Evolutionary conservation across 53 echinoderm and acorn worm species (phyloP), one percentile per base, ranked within the genome.

Genomic region (Echinarachnius parma): DNA sequence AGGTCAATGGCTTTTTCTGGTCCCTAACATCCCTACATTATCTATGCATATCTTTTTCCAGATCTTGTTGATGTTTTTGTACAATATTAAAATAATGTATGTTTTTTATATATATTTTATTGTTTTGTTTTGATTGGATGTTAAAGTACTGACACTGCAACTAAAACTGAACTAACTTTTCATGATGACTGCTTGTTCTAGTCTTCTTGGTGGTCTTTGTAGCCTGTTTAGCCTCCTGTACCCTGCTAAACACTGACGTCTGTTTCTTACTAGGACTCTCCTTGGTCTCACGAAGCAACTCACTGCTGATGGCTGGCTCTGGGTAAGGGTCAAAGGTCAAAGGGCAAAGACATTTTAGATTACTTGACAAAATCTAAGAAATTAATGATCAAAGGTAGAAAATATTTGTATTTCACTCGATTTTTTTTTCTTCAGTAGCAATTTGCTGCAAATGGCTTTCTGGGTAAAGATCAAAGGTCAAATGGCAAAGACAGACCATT

Each of bases 221-320:
- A 19, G 74, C 27, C n/a, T 55, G n/a, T 2, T 44, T 39, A 2
- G 77, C 64, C 58, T 83, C 84, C 31, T 58, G 63, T 1, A 89
- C 81, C 65, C 76, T 89, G 33, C 81, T 61, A 44, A 92, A 92
- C 21, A 93, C 86, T 1, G 93, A 89, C 1, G 50, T 53, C 11
- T 79, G 80, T 55, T 46, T 86, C 78, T 86, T 93, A 34, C 69
- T 66, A 9, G 86, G 89, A 54, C 86, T 89, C 47, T 86, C 83
- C 28, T 74, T 75, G 48, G 71, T 62, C 2, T 86, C 72, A 75
- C 83, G 78, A 23, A 83, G 25, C 22, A 86, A 28, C 10, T 86
- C 72, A 18, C 49, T 72, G 34, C 55, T 15, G 19, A 32, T 35
- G 26, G 29, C 18, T 1, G 74, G 74, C 33, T 30, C 74, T 69